Base-by-base conservation (phyloP, 2,113 vertebrate species). In the Aldabrachelys gigantea region DNA sequence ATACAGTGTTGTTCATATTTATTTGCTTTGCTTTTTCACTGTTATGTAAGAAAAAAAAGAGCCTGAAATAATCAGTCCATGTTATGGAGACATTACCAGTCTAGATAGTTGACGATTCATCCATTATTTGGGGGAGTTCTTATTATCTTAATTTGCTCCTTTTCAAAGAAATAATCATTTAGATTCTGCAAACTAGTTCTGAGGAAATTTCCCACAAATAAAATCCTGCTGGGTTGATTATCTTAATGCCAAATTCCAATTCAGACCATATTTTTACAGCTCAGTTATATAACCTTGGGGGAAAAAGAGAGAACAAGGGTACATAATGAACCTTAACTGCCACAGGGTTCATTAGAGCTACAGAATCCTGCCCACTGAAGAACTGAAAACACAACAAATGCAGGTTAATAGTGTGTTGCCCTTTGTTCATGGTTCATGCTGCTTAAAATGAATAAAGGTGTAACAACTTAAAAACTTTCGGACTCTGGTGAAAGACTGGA, bases 1-100 rank as follows among this genome's bases (percentile, higher is more conserved):
- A 52, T 0, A 21, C 16, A 47, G 5, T 0, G 1, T 44, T 44
- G 19, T n/a, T 27, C 5, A 1, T 4, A 7, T 31, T 59, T 84
- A 8, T 90, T 86, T 13, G 57, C 79, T 72, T 79, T 84, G 1
- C 8, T 10, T 38, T 85, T 92, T 91, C 24, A 81, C 0, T 41
- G 38, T 50, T 93, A n/a, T 29, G 72, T 85, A 72, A 85, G 87
- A 59, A 31, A 49, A 80, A 2, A 87, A 92, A 29, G 24, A 57
- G 29, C 41, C n/a, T 75, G 82, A 27, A 87, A 89, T 95, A 82
- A 75, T 11, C 50, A 31, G 4, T n/a, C n/a, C 89, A 89, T 82
- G 41, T 12, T 88, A 87, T 65, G 17, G 47, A 89, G 59, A 11
- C 19, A 85, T 86, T 85, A 93, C 53, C 29, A 85, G 88, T 49